Conservation (phyloP, 2,797 vertebrate genomes). For the Thalassophryne amazonica region DNA sequence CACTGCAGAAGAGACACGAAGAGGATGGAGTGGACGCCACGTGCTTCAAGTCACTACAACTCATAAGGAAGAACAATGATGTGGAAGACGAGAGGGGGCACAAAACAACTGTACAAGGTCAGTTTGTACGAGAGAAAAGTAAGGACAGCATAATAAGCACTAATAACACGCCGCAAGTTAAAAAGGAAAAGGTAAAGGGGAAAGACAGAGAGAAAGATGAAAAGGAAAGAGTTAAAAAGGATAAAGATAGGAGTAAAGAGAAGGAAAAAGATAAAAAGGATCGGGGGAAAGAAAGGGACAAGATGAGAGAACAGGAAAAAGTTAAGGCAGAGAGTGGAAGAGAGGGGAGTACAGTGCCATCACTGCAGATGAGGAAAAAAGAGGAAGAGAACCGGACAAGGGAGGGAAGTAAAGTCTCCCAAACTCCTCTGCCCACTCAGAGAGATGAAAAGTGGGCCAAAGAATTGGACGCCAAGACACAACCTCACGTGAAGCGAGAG, state of each 20-base stretch:
- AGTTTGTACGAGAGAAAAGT: slow-evolving; percentile 56
- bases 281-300: slow-evolving; percentile 51
- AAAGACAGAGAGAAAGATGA: slow-evolving; percentile 60
- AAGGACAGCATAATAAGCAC: slow-evolving; percentile 49
- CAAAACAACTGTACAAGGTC: slow-evolving; percentile 25
- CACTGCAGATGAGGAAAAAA: slow-evolving; percentile 46
- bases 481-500: slow-evolving; percentile 52
- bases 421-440: slow-evolving; percentile 26
- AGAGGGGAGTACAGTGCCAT: slow-evolving; percentile 9
- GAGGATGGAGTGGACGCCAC: slow-evolving; percentile 21
- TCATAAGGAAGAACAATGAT: slow-evolving; percentile 50
- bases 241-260: slow-evolving; percentile 48
- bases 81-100: slow-evolving; percentile 56
- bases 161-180: slow-evolving; percentile 42
- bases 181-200: slow-evolving; percentile 61
- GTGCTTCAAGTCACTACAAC: slow-evolving; percentile 44
- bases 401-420: slow-evolving; percentile 52
- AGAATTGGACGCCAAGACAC: slow-evolving; percentile 63
- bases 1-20: slow-evolving; percentile 18
- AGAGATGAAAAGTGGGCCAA: slow-evolving; percentile 75
- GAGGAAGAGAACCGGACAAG: slow-evolving; percentile 60
- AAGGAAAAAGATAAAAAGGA: slow-evolving; percentile 58
- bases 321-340: slow-evolving; percentile 37
- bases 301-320: slow-evolving; percentile 49
- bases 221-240: slow-evolving; percentile 58